Conservation (phyloP, 2,888 invertebrate species). For the Empis stercorea region DNA sequence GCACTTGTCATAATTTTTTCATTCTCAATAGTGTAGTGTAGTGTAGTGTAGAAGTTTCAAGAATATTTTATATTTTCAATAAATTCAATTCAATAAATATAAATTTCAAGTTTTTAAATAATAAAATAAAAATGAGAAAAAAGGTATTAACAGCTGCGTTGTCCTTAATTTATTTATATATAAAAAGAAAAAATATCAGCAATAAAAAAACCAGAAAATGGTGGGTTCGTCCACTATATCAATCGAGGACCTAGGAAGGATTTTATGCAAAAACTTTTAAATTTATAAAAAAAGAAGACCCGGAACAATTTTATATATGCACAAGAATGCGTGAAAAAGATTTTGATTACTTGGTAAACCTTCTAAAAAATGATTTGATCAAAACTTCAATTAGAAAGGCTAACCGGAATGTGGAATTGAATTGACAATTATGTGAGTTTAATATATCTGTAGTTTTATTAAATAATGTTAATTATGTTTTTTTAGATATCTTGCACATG, state of each 20-base stretch:
- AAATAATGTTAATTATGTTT: background rate
- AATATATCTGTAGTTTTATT: background rate
- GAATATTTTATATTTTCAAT: too few species aligned
- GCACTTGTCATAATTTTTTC: too few species aligned
- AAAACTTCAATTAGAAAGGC: slow-evolving; percentile 5
- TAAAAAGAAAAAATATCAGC: background rate
- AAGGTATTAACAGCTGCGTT: background rate
- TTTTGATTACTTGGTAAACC: background rate
- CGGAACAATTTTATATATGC: background rate
- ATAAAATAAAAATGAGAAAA: background rate
- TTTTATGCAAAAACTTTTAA: background rate
- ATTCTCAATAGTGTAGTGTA: too few species aligned
- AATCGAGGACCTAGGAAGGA: background rate
- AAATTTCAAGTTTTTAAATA: too few species aligned
- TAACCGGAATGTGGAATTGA: slow-evolving; percentile 4
- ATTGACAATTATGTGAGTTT: slow-evolving; percentile 7
- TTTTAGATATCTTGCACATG: slow-evolving; percentile 4
- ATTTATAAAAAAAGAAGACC: background rate
- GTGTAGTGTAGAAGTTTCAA: too few species aligned
- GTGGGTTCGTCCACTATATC: background rate
- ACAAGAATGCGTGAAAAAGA: background rate
- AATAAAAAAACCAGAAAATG: background rate
- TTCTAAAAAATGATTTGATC: background rate
- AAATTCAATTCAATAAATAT: too few species aligned
- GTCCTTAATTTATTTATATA: background rate